Conservation (phyloP, 2,797 vertebrate genomes). For the Dermochelys coriacea region DNA sequence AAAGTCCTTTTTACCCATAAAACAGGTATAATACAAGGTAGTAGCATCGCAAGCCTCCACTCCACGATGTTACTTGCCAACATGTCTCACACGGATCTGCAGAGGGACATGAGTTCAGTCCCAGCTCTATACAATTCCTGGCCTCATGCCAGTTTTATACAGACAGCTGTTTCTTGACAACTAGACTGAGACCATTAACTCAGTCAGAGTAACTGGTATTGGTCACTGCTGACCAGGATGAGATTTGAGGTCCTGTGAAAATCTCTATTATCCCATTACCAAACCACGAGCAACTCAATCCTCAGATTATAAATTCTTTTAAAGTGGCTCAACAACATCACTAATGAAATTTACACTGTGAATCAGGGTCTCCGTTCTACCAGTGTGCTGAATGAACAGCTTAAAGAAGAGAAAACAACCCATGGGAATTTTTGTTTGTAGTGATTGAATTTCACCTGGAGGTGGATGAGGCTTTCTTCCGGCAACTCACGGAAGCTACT, state of each 20-base stretch:
- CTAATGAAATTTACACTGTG: background rate
- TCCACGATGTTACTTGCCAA: background rate
- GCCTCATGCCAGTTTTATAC: slow-evolving; percentile 7
- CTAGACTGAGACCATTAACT: background rate
- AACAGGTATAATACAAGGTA: background rate
- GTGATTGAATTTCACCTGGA: background rate
- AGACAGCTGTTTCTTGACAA: slow-evolving; percentile 30
- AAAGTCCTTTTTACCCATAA: background rate
- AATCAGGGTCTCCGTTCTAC: background rate
- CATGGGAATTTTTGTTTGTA: background rate
- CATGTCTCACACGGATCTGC: background rate
- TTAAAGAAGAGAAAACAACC: background rate
- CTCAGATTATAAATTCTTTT: background rate
- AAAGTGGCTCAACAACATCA: background rate
- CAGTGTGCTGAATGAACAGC: background rate
- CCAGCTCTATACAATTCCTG: background rate
- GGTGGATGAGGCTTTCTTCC: too few relatives aligned
- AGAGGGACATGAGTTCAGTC: background rate
- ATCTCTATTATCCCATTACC: background rate
- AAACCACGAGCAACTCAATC: background rate
- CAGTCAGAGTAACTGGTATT: background rate
- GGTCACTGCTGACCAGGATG: background rate
- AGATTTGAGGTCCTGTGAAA: background rate
- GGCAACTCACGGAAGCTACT: too few relatives aligned
- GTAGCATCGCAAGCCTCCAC: background rate